Conservation (phyloP, 2,113 vertebrate genomes). For the Calyptommatus sinebrachiatus region DNA sequence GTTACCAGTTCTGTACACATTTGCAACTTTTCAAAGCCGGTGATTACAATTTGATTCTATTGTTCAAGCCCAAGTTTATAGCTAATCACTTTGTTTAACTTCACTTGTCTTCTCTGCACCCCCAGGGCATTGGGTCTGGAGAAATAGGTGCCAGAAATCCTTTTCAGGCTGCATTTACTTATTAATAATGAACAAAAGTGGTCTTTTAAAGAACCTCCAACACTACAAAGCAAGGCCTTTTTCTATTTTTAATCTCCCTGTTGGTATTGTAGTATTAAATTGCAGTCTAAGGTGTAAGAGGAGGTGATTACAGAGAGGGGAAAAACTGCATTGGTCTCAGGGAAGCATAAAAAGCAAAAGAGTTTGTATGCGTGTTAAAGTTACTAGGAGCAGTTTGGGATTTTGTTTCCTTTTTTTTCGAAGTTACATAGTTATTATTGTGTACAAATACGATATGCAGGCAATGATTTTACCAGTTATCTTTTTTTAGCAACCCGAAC, state of each 20-base stretch:
- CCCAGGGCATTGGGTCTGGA: background rate
- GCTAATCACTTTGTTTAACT: slow-evolving; percentile 37
- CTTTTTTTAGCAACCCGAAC: background rate
- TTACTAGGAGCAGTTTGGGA: background rate
- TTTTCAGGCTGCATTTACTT: background rate
- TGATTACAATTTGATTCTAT: slow-evolving; percentile 44
- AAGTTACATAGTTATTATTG: background rate
- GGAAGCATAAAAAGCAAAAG: background rate
- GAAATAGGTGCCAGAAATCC: background rate
- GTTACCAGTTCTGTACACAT: slow-evolving; percentile 33
- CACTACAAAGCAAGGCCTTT: background rate
- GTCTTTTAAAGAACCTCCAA: background rate
- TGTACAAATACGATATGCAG: background rate
- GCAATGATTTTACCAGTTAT: background rate
- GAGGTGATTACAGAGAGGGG: too few species aligned
- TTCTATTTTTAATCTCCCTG: too few species aligned
- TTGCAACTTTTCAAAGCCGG: slow-evolving; percentile 36
- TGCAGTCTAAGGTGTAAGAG: background rate
- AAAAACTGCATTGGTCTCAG: background rate
- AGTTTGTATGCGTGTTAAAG: background rate
- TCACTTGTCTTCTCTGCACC: slow-evolving; percentile 20
- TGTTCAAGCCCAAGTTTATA: slow-evolving; percentile 37
- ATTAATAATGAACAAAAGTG: background rate
- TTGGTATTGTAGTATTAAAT: background rate
- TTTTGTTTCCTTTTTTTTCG: background rate